Conservation (phyloP, 2,888 invertebrate species). For the Panzeria rudis region DNA sequence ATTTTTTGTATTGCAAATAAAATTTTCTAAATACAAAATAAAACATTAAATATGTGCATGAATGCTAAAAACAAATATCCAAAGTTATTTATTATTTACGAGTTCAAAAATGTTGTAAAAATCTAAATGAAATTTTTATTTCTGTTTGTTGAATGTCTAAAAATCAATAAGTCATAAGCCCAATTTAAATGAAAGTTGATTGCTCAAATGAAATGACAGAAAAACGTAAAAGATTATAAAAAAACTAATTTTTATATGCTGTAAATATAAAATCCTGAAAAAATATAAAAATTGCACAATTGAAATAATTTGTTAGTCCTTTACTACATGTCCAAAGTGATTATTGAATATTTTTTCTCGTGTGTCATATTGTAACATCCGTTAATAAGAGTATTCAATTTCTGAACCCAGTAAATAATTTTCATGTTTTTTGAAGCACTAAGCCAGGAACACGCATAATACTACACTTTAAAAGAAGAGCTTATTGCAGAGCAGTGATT, state of each 20-base stretch:
- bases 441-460: too few species aligned
- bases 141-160: background rate
- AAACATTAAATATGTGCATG: background rate
- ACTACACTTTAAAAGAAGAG: too few species aligned
- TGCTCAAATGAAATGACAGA: slow-evolving; percentile 30
- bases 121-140: slow-evolving; percentile 1
- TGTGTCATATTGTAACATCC: too few species aligned
- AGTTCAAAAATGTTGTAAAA: slow-evolving; percentile 20
- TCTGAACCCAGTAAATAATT: too few species aligned
- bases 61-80: slow-evolving; percentile 9
- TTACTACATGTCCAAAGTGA: too few species aligned
- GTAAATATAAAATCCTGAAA: background rate
- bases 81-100: slow-evolving; percentile 23
- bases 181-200: slow-evolving; percentile 43
- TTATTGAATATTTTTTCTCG: too few species aligned
- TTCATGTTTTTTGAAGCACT: too few species aligned
- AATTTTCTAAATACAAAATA: slow-evolving; percentile 1
- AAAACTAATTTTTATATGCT: background rate
- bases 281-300: background rate
- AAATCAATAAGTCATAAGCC: slow-evolving; percentile 40
- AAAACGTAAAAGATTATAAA: slow-evolving; percentile 26
- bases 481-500: too few species aligned
- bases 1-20: background rate
- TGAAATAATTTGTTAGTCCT: too few species aligned
- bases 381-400: too few species aligned